A percentile compares a stretch with the other conserved stretches of the same genome.
Conservation (phyloP, 2,113 vertebrate species). For the Scomber japonicus region DNA sequence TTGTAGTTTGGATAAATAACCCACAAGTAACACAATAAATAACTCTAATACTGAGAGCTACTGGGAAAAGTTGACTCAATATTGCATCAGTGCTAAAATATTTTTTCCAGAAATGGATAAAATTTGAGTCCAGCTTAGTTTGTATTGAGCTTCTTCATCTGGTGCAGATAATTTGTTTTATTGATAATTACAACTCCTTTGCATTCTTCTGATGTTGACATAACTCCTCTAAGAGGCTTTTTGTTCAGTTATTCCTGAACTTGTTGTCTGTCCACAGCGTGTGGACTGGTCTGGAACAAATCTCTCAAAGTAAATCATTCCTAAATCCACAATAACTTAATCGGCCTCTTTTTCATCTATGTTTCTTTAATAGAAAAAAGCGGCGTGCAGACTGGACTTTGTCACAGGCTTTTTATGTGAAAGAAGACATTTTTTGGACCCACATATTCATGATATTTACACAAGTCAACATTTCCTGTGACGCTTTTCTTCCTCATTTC, state of each 20-base stretch:
- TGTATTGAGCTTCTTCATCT: slow-evolving; percentile 6
- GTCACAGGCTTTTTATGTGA: neutral
- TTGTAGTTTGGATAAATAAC: too few species aligned
- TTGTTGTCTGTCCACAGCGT: slow-evolving; percentile 28
- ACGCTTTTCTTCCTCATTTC: too few species aligned
- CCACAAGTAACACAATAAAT: too few species aligned
- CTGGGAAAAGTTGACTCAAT: too few species aligned
- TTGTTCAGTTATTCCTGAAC: slow-evolving; percentile 35
- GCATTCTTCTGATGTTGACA: slow-evolving; percentile 17
- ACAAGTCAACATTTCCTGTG: neutral
- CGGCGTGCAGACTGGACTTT: neutral
- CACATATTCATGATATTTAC: neutral
- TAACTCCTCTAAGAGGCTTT: slow-evolving; percentile 25
- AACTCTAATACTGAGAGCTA: too few species aligned
- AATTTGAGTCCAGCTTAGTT: too few species aligned
- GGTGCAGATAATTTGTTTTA: slow-evolving; percentile 9
- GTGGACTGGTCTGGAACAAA: neutral
- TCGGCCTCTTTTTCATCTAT: neutral
- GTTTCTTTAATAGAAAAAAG: neutral
- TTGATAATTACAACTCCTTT: slow-evolving; percentile 22
- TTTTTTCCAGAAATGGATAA: too few species aligned
- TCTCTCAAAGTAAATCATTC: neutral
- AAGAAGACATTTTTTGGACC: neutral
- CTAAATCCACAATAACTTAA: neutral
- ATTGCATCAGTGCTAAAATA: too few species aligned